These are phyloP conservation scores for Formica selysi DNA, from an alignment of 1,140 invertebrate genomes.

Conservation along the genomic window DNA sequence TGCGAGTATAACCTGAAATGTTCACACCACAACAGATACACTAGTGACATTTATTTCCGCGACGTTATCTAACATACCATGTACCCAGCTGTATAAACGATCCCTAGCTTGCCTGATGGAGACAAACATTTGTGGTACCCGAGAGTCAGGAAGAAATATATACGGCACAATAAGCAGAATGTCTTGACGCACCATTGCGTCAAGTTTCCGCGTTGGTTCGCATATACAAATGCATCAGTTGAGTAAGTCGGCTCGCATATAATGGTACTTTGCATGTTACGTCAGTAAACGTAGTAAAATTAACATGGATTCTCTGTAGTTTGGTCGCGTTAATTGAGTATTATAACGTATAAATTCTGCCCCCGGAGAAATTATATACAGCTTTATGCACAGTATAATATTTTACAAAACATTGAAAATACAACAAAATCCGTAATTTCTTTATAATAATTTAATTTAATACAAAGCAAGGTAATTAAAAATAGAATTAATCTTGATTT, in stretches of 20 bases:
- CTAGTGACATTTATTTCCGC: constrained; percentile 52
- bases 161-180: constrained; percentile 48
- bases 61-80: constrained; percentile 56
- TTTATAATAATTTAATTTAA: not conserved
- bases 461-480: not conserved
- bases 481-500: not conserved
- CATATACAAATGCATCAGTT: constrained; percentile 16
- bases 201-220: constrained; percentile 17
- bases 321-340: not conserved
- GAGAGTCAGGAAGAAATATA: constrained; percentile 56
- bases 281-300: constrained; percentile 6
- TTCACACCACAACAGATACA: constrained; percentile 53
- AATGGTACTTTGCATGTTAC: constrained; percentile 27
- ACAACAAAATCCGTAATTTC: not conserved
- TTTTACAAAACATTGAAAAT: not conserved
- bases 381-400: not conserved
- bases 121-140: constrained; percentile 61
- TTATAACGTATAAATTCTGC: not conserved
- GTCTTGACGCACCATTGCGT: constrained; percentile 51
- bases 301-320: not conserved
- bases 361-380: not conserved
- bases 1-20: constrained; percentile 25
- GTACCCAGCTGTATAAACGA: constrained; percentile 62
- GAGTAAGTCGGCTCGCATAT: constrained; percentile 15
- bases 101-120: constrained; percentile 52